Evolutionary conservation across 2,113 vertebrate species (phyloP).

Genomic region (Carassius carassius): DNA sequence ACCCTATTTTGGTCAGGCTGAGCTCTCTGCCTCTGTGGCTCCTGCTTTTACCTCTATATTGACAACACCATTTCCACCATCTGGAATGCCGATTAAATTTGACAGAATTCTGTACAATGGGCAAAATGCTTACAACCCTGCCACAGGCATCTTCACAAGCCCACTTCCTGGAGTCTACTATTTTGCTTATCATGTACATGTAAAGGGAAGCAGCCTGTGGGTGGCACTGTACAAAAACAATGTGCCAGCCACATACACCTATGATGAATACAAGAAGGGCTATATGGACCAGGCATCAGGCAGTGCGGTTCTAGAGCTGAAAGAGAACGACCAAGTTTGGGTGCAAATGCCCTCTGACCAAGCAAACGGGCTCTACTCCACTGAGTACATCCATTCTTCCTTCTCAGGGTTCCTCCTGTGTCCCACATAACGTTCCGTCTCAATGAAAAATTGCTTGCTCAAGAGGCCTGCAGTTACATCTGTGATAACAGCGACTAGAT

Average conservation of each 20-base stretch:
- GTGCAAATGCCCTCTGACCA: slow-evolving; percentile 99
- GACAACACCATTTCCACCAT: slow-evolving; percentile 91
- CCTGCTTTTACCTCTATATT: slow-evolving; percentile 96
- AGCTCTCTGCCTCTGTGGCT: slow-evolving; percentile 81
- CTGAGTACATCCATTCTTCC: slow-evolving; percentile 97
- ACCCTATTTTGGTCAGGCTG: slow-evolving; percentile 81
- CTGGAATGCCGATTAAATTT: slow-evolving; percentile 93
- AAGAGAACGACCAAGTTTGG: slow-evolving; percentile 96
- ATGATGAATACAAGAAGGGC: slow-evolving; percentile 98
- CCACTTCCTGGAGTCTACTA: slow-evolving; percentile 94
- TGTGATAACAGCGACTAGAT: slow-evolving; percentile 57
- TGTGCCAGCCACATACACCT: slow-evolving; percentile 97
- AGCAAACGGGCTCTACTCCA: slow-evolving; percentile 96
- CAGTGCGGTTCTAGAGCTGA: slow-evolving; percentile 95
- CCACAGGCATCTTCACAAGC: slow-evolving; percentile 94
- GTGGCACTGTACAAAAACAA: slow-evolving; percentile 99
- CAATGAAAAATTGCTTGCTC: slow-evolving; percentile 61
- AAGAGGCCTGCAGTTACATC: slow-evolving; percentile 66
- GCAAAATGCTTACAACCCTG: slow-evolving; percentile 91
- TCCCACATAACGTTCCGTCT: slow-evolving; percentile 86
- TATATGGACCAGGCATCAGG: slow-evolving; percentile 99
- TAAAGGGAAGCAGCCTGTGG: slow-evolving; percentile 97
- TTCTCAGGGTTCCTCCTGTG: slow-evolving; percentile 98
- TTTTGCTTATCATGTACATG: slow-evolving; percentile 96
- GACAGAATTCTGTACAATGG: slow-evolving; percentile 97